Evolutionary conservation across 2,888 invertebrate genomes (phyloP).

Genomic region (Tolmerus cingulatus): DNA sequence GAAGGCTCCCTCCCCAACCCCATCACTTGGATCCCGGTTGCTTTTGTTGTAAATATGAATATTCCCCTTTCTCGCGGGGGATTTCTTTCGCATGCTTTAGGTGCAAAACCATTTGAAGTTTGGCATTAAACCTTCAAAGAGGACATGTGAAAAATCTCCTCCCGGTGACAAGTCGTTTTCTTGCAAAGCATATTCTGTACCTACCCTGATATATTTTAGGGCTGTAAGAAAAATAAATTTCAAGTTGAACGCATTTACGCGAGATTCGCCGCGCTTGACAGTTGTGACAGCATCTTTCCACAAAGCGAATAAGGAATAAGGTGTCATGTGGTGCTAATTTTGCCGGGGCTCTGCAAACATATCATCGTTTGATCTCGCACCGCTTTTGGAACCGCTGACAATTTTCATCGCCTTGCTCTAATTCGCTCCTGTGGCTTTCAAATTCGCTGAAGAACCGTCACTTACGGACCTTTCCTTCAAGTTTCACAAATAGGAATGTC

Average conservation of each 20-base stretch:
- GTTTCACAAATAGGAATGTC: neutral
- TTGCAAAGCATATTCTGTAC: neutral
- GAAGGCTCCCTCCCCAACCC: neutral
- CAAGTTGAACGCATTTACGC: slow-evolving; percentile 37
- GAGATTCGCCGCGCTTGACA: slow-evolving; percentile 14
- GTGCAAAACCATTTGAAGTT: slow-evolving; percentile 35
- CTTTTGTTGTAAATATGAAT: slow-evolving; percentile 18
- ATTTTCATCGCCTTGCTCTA: neutral
- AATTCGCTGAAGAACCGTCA: neutral
- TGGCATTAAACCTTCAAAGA: slow-evolving; percentile 35
- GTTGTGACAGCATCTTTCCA: slow-evolving; percentile 17
- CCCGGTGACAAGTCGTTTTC: slow-evolving; percentile 1
- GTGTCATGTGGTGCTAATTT: slow-evolving; percentile 36
- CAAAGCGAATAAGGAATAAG: slow-evolving; percentile 1
- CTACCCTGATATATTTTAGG: neutral
- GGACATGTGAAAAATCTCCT: slow-evolving; percentile 23
- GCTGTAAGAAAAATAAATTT: slow-evolving; percentile 30
- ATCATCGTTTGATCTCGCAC: neutral
- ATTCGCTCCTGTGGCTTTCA: neutral
- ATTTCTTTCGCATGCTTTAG: slow-evolving; percentile 29
- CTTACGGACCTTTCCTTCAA: neutral
- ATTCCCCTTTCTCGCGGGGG: neutral
- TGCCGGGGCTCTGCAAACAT: neutral
- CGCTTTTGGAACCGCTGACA: neutral
- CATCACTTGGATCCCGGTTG: neutral